Evolutionary conservation across 1,140 invertebrate species (phyloP).

Genomic region (Brachionus sp.): DNA sequence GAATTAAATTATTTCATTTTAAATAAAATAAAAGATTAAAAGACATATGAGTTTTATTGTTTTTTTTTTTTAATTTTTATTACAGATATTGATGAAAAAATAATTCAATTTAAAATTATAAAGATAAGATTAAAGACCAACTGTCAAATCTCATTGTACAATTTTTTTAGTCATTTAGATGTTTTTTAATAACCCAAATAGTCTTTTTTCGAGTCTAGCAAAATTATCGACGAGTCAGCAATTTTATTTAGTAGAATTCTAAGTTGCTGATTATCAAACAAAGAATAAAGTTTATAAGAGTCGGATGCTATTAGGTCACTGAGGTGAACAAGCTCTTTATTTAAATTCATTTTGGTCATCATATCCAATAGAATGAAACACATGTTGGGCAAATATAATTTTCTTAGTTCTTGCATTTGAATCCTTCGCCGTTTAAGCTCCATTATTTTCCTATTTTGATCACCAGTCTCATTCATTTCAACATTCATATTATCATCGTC

Average conservation of each 20-base stretch:
- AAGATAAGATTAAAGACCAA: not conserved
- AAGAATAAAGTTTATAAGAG: conserved; percentile 70
- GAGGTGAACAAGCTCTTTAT: conserved; percentile 73
- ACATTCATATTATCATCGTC: conserved; percentile 8
- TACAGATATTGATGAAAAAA: not conserved
- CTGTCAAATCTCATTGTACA: not conserved
- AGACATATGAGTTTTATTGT: not conserved
- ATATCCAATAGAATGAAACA: conserved; percentile 74
- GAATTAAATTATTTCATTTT: not conserved
- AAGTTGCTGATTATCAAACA: conserved; percentile 35
- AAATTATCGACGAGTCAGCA: conserved; percentile 38
- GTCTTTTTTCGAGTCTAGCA: conserved; percentile 29
- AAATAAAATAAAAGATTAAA: not conserved
- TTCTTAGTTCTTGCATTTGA: conserved; percentile 72
- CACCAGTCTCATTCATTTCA: not conserved
- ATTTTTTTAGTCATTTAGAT: not conserved
- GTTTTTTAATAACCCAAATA: not conserved
- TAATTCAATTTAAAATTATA: not conserved
- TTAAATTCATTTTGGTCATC: conserved; percentile 70
- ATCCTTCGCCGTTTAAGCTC: conserved; percentile 58
- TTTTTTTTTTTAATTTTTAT: not conserved
- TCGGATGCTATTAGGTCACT: conserved; percentile 75
- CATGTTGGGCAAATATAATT: conserved; percentile 74
- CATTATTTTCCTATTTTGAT: conserved; percentile 10
- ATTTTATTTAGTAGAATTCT: conserved; percentile 33